Evolutionary conservation across 2,113 vertebrate species (phyloP), one percentile per base, ranked within the genome.

Genomic region (Indri indri): DNA sequence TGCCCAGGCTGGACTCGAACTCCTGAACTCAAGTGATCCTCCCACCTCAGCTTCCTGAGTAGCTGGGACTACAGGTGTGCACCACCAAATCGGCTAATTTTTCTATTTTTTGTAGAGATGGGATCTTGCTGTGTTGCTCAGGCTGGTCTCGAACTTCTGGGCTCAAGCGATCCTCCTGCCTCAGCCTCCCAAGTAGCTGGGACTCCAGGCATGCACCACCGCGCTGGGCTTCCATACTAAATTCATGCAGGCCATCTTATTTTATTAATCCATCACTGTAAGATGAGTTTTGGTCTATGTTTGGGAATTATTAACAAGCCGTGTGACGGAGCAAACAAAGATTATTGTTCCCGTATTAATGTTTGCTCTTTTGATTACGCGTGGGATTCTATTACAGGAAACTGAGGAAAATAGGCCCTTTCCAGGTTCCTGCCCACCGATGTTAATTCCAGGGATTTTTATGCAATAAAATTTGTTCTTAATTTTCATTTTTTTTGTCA

Each of bases 281-380:
- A 52, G 66, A 77, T 34, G 87, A 37, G 45, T 57, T 80, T 52
- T 63, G 70, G 80, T 14, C 3, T 40, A 22, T 16, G 63, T 20
- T 3, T 14, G 32, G 34, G 68, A 79, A 40, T 95, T 79, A 61
- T 57, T 63, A 90, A 61, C 80, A 54, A 63, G 79, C 74, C 42
- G 0, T 18, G 14, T 1, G 18, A 68, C 74, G 85, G 80, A 96
- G 52, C 76, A 80, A 96, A 65, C 74, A 84, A 94, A 83, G 61
- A 63, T 92, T 68, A 54, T 90, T 77, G 68, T 90, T 90, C 94
- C 52, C 68, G 88, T 90, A 94, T 91, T 76, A 86, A 77, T 71
- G 73, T 95, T 97, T 97, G 79, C 66, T 93, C 95, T 95, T 95
- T n/a, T 82, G 94, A 95, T 86, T 96, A 89, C 66, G 82, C 91